Conservation (phyloP, 2,888 invertebrate genomes). For the Hydraecia micacea region DNA sequence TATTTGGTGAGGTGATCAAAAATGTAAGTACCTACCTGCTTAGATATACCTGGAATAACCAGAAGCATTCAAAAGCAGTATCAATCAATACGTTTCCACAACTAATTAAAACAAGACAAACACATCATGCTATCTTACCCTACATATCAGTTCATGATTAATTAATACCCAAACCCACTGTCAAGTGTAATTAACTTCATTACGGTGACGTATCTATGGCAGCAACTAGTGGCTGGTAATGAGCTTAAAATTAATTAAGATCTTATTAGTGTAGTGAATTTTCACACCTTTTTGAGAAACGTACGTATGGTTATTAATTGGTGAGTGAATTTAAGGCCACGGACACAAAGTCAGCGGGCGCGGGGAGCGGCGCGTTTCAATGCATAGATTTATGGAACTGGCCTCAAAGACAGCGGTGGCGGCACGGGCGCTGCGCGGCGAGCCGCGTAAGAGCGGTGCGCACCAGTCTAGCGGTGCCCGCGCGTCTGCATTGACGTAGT, state of each 20-base stretch:
- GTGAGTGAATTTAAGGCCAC: no score
- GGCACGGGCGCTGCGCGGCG: no score
- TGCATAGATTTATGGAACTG: no score
- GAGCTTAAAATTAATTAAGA: constrained; percentile 26
- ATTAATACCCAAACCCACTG: constrained; percentile 28
- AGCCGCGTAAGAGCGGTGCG: no score
- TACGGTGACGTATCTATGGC: constrained; percentile 16
- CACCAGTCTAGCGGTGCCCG: no score
- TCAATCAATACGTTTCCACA: constrained; percentile 1
- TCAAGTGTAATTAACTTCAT: constrained; percentile 44
- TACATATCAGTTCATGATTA: constrained; percentile 26
- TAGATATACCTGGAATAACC: background rate
- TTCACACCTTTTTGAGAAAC: background rate
- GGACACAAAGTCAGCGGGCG: no score
- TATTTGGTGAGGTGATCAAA: no score
- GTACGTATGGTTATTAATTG: background rate
- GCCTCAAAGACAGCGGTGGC: no score
- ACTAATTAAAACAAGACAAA: constrained; percentile 22
- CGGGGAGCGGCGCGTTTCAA: no score
- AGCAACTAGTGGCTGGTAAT: constrained; percentile 37
- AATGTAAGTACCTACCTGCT: background rate
- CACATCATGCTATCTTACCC: background rate
- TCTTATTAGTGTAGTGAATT: background rate
- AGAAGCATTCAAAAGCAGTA: background rate
- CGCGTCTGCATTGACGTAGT: no score